These are phyloP conservation scores for Temnothorax unifasciatus DNA, from an alignment of 2,888 invertebrate genomes.

Conservation along the genomic window DNA sequence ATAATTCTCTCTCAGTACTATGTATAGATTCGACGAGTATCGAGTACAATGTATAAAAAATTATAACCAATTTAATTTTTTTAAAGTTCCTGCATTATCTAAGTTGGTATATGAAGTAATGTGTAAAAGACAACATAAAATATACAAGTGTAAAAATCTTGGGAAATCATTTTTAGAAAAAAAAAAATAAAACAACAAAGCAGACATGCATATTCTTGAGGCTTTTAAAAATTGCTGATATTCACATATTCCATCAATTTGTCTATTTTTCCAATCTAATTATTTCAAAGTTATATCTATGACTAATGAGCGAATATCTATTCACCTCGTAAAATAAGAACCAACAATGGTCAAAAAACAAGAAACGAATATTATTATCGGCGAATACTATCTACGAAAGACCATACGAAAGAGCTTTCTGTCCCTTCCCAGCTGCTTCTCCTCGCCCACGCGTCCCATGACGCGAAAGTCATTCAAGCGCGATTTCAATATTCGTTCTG, in stretches of 20 bases:
- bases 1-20: conserved; percentile 19
- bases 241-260: neutral
- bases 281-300: neutral
- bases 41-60: neutral
- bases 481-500: conserved; percentile 63
- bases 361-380: neutral
- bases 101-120: neutral
- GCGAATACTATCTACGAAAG: neutral
- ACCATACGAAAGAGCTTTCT: neutral
- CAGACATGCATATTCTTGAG: neutral
- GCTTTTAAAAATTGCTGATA: neutral
- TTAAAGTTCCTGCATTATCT: neutral
- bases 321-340: neutral
- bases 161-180: neutral
- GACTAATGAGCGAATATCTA: neutral
- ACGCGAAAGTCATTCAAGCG: conserved; percentile 26
- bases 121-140: neutral
- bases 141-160: neutral
- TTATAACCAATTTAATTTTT: neutral
- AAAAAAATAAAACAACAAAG: neutral
- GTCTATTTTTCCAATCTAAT: neutral
- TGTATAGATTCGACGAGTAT: neutral
- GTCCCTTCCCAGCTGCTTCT: neutral
- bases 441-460: neutral
- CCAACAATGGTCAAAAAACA: neutral